Evolutionary conservation across 2,113 vertebrate species (phyloP).

Genomic region (Reinhardtius hippoglossoides): DNA sequence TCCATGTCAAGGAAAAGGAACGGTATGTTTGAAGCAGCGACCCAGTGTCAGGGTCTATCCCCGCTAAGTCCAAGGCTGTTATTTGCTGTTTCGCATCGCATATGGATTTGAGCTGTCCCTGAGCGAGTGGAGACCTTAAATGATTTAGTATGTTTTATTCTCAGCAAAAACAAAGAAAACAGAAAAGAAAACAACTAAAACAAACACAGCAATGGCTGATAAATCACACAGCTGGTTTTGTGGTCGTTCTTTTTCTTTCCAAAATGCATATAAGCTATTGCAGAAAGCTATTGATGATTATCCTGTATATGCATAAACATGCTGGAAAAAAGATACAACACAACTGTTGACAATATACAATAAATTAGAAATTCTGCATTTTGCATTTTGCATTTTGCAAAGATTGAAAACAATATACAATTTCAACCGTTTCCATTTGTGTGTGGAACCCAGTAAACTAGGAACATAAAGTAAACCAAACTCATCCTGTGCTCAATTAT

Average conservation of each 20-base stretch:
- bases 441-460: neutral
- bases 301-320: no score
- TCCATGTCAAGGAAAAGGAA: conserved; percentile 69
- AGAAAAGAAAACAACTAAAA: conserved; percentile 16
- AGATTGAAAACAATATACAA: neutral
- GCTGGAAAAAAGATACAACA: neutral
- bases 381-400: neutral
- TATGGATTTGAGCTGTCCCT: conserved; percentile 57
- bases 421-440: conserved; percentile 8
- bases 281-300: neutral
- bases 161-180: conserved; percentile 48
- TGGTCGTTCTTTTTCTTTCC: neutral
- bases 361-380: neutral
- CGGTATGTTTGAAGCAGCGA: conserved; percentile 68
- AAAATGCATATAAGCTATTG: neutral
- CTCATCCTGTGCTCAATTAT: neutral
- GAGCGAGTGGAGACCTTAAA: conserved; percentile 37
- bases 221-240: conserved; percentile 39
- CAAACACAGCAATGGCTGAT: conserved; percentile 25
- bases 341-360: neutral
- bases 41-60: conserved; percentile 65
- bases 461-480: conserved; percentile 11
- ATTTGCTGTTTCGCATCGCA: conserved; percentile 70
- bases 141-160: conserved; percentile 57
- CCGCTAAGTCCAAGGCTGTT: conserved; percentile 60